Evolutionary conservation across 2,888 invertebrate genomes (phyloP).

Genomic region (Sarcophaga caerulescens): DNA sequence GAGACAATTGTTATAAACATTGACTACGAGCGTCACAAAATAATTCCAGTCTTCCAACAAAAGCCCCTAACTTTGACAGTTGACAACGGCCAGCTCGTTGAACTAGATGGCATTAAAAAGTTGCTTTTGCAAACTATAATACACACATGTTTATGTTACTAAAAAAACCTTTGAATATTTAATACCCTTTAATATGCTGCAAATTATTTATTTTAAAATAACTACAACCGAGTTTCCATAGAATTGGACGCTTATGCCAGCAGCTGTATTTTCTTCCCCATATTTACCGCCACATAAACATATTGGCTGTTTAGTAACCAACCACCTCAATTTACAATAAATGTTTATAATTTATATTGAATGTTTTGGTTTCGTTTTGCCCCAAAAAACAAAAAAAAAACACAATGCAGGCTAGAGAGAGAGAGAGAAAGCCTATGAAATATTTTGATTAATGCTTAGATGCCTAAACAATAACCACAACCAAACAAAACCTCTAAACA

Average conservation of each 20-base stretch:
- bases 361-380: background rate
- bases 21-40: too few species aligned
- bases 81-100: too few species aligned
- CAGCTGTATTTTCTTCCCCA: background rate
- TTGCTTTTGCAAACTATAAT: too few species aligned
- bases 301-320: constrained; percentile 29
- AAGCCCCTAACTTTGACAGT: too few species aligned
- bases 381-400: background rate
- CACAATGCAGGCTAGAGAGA: too few species aligned
- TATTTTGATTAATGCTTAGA: constrained; percentile 30
- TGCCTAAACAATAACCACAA: constrained; percentile 21
- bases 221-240: background rate
- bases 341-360: constrained; percentile 35
- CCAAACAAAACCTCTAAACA: constrained; percentile 32
- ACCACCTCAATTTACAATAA: constrained; percentile 15
- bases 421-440: constrained; percentile 13
- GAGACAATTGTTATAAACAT: too few species aligned
- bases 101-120: too few species aligned
- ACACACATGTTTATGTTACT: too few species aligned
- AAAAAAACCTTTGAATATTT: too few species aligned
- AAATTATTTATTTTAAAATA: too few species aligned
- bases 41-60: too few species aligned
- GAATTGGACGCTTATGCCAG: background rate
- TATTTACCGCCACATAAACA: background rate
- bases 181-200: too few species aligned